Percentiles rank a stretch among this genome's conserved stretches.
phyloP scores from a whole-genome alignment of 2,113 vertebrate species.

The Apteryx mantelli region DNA sequence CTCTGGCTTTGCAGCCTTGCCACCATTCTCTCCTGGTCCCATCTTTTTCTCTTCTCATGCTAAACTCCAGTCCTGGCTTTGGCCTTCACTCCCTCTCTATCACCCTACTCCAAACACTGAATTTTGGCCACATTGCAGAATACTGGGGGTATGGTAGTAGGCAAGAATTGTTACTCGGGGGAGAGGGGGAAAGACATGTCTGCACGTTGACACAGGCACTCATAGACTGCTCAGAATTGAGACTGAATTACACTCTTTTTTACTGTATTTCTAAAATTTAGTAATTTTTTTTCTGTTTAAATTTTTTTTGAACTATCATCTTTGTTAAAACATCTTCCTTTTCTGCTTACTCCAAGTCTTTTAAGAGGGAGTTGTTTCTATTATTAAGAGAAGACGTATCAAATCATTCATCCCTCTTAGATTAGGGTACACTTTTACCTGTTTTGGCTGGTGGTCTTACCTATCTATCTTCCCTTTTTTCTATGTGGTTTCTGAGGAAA shows the following conservation, averaged over 20 bases:
- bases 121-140: fast-evolving
- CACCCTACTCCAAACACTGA: background rate
- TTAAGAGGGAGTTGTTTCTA: fast-evolving
- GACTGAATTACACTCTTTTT: background rate
- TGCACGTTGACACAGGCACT: background rate
- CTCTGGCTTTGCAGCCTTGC: background rate
- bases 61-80: background rate
- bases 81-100: background rate
- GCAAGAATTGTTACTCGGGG: background rate
- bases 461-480: background rate
- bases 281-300: background rate
- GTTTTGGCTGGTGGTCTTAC: background rate
- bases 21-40: background rate
- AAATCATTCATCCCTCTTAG: background rate
- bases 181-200: background rate
- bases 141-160: background rate
- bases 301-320: background rate
- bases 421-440: background rate
- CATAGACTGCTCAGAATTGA: background rate
- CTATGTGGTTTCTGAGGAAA: background rate
- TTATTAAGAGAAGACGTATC: background rate
- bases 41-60: background rate
- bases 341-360: background rate
- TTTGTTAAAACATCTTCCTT: background rate
- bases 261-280: background rate